Conservation (phyloP, 1,140 invertebrate species). For the Penaeus vannamei region DNA sequence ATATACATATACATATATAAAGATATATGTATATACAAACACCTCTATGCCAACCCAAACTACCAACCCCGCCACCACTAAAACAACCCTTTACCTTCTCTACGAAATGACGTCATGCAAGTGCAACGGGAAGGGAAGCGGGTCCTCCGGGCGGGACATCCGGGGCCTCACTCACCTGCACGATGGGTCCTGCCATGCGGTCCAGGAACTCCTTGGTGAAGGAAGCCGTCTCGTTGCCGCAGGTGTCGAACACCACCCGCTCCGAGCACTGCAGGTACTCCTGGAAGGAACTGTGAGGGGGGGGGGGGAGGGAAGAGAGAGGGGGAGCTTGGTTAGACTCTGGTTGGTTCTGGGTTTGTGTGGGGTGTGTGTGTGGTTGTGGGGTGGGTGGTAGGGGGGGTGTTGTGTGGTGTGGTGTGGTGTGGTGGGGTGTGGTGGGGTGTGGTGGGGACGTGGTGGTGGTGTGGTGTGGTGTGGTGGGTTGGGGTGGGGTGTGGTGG, state of each 20-base stretch:
- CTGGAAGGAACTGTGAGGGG: constrained; percentile 69
- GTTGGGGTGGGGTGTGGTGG: neutral
- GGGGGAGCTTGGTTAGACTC: neutral
- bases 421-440: neutral
- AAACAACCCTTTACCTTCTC: too few species aligned
- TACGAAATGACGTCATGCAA: too few species aligned
- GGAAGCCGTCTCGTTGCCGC: constrained; percentile 68
- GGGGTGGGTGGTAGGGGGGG: neutral
- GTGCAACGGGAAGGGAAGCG: neutral
- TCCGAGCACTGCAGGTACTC: constrained; percentile 70
- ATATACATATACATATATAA: neutral
- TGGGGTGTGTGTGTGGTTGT: neutral
- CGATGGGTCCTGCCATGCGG: constrained; percentile 70
- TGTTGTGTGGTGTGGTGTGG: neutral
- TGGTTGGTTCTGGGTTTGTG: too few species aligned
- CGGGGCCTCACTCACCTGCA: constrained; percentile 66
- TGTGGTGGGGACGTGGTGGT: neutral
- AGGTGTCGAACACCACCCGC: constrained; percentile 67
- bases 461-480: neutral
- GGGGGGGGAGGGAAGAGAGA: too few species aligned
- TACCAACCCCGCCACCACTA: neutral
- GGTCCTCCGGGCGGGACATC: neutral
- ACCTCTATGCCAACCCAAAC: neutral
- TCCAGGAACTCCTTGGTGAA: constrained; percentile 69
- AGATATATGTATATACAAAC: neutral